Evolutionary conservation across 2,888 invertebrate species (phyloP), one percentile per base, ranked within the genome.

Genomic region (Mycalesis mineus): DNA sequence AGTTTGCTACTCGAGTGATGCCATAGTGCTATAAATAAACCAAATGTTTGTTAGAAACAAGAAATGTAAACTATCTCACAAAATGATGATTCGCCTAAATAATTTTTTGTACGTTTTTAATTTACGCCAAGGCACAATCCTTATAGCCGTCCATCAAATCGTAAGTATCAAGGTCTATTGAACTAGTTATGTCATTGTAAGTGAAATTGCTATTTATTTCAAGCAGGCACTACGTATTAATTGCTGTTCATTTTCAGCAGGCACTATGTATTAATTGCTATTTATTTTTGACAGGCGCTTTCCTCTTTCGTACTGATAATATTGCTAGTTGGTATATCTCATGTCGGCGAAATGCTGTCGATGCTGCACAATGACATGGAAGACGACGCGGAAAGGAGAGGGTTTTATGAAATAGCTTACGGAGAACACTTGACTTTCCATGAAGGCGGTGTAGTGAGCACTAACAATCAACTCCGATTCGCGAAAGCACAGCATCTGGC

Each of bases 61-160:
- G 75, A 75, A 81, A 82, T 87, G 87, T 78, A 81, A 84, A 67
- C 67, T 84, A 42, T 78, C 81, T 57, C 76, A 83, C 73, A 85
- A 84, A 70, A 84, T 86, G 78, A 84, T 84, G 80, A 79, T 84
- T 71, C 86, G 88, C 61, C 75, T 88, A 61, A 84, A 83, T 61
- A 85, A 87, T 73, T 89, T 90, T 80, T 80, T 90, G 71, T 88
- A 82, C 66, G 78, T 89, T 74, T 90, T 90, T 66, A 88, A 87
- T 82, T 82, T 90, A 76, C 87, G 90, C 49, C 90, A 90, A 77
- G 90, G 90, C 67, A 83, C 90, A 65, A 90, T 90, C 71, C 81
- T 90, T 45, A 88, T 90, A 70, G 90, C 90, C 80, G 84, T 90
- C 77, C 90, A 90, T 78, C 90, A 90, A 82, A 89, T 90, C 69